Base-by-base conservation (phyloP, 2,888 invertebrate species). In the Ormia ochracea region DNA sequence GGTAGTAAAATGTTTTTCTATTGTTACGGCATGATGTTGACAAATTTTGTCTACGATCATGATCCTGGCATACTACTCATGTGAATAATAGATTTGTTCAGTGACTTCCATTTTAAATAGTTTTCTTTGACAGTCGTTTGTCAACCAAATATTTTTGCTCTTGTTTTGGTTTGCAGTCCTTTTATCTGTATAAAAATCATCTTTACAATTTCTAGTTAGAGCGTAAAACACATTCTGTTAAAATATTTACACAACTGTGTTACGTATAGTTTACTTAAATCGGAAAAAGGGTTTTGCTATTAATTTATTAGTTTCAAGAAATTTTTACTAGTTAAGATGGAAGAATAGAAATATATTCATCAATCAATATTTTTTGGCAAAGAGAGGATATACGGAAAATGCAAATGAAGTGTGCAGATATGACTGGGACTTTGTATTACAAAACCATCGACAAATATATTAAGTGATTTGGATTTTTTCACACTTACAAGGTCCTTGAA, bases 191-290 rank as follows among this genome's bases (percentile, higher is more conserved):
- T 23, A 1, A 1, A 31, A 21, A 12, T 19, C 5, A 43, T 36
- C 3, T 12, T 21, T 21, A 31, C 9, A 58, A 58, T 33, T 17
- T 58, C 23, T 5, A 69, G 43, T 69, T n/a, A n/a, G 26, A 54
- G 61, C 38, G 68, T 59, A 56, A 36, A 45, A 61, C 33, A 73
- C 54, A 54, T 45, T 52, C 43, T 38, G 59, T 69, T 75, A 12
- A 36, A 76, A 68, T 76, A 76, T 80, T 80, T 76, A 68, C 76
- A 80, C 76, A 73, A 76, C 68, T 80, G 72, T 17, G 68, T 76
- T 43, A 43, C 56, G 50, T n/a, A n/a, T n/a, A n/a, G n/a, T n/a
- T n/a, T n/a, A n/a, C n/a, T n/a, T n/a, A n/a, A n/a, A n/a, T n/a
- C n/a, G n/a, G n/a, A n/a, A n/a, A n/a, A n/a, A n/a, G n/a, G n/a